These are phyloP conservation scores for Microplitis manilae DNA, from an alignment of 2,888 invertebrate genomes.

Conservation along the genomic window DNA sequence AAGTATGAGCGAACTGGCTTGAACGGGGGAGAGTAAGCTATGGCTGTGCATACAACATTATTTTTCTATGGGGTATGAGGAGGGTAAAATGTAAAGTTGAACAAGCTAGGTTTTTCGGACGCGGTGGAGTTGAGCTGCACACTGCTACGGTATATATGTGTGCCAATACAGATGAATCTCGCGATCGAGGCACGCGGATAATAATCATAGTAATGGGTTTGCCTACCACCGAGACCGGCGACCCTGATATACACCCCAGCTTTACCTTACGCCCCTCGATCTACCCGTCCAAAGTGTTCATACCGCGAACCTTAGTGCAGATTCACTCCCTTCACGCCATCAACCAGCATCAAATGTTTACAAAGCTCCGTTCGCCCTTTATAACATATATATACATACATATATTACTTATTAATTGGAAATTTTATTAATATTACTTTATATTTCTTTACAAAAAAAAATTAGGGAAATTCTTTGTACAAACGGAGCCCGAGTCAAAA, in stretches of 20 bases:
- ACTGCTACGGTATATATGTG: slow-evolving; percentile 19
- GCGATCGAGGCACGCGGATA: slow-evolving; percentile 53
- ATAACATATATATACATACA: slow-evolving; percentile 1
- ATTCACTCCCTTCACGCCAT: slow-evolving; percentile 17
- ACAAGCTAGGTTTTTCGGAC: slow-evolving; percentile 30
- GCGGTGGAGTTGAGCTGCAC: slow-evolving; percentile 19
- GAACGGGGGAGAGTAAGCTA: slow-evolving; percentile 18
- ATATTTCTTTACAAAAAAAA: not conserved
- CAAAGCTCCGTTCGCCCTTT: slow-evolving; percentile 33
- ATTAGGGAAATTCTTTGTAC: too few species aligned
- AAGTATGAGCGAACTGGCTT: not conserved
- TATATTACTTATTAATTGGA: not conserved
- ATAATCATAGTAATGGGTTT: slow-evolving; percentile 62
- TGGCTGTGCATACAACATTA: slow-evolving; percentile 63
- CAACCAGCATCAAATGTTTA: slow-evolving; percentile 18
- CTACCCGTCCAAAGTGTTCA: not conserved
- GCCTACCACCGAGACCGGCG: slow-evolving; percentile 50
- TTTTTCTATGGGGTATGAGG: slow-evolving; percentile 59
- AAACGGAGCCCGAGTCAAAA: too few species aligned
- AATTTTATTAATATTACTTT: slow-evolving; percentile 5
- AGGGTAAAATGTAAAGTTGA: slow-evolving; percentile 43
- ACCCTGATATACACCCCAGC: slow-evolving; percentile 22
- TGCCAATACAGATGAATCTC: slow-evolving; percentile 44
- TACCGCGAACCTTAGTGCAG: slow-evolving; percentile 4
- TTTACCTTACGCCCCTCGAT: slow-evolving; percentile 34